Base-by-base conservation (phyloP, 1,140 invertebrate species). In the Nasonia giraulti region DNA sequence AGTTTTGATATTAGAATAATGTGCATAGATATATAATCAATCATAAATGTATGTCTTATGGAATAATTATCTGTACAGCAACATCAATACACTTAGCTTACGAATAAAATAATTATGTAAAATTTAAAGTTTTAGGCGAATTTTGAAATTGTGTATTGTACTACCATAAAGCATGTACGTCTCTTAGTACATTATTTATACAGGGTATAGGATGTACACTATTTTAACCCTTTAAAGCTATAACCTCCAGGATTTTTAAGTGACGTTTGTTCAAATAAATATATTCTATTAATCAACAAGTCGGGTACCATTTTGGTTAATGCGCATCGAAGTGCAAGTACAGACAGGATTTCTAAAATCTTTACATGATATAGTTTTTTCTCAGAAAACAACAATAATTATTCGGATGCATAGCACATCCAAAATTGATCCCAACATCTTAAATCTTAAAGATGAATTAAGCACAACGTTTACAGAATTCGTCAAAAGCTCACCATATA, bases 401-500 rank as follows among this genome's bases (percentile, higher is more conserved):
- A 31, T 31, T 4, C 33, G 10, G 3, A 71, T n/a, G 1, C n/a
- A 71, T 6, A 71, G 31, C 27, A 12, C 23, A 14, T 55, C 8
- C 55, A 73, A 84, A 73, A 71, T 68, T 68, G 10, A 69, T 83
- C 40, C 1, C 7, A 50, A 23, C 7, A n/a, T 50, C 33, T 37
- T 37, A 37, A 37, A 55, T n/a, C 23, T 31, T n/a, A 66, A 62
- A 44, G 62, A 17, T 20, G 40, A 76, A 33, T 27, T 20, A 76
- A 83, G 50, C 8, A 8, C 27, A 23, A n/a, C 1, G 69, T 40
- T 80, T 62, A 62, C 5, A 66, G 31, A n/a, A 62, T 62, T 62
- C 4, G 40, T 44, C 40, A 47, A 77, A 20, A 10, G 23, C 84
- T 86, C 89, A 92, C 92, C 97, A 90, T 97, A 96, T 87, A 98